A percentile compares a stretch with the other conserved stretches of the same genome.
Conservation (phyloP, 2,113 vertebrate species). For the Laticauda laticaudata region DNA sequence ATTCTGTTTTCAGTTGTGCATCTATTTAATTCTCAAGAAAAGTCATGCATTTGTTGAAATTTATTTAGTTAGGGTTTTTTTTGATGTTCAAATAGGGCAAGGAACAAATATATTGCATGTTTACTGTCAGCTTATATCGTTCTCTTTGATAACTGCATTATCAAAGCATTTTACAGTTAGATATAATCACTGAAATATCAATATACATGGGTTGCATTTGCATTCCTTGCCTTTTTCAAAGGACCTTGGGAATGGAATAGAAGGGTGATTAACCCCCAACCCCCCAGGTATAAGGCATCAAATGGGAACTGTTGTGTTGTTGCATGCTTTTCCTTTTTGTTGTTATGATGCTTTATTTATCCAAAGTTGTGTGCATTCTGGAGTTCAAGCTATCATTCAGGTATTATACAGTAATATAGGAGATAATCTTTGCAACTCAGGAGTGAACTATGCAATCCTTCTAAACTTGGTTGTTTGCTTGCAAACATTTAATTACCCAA, state of each 20-base stretch:
- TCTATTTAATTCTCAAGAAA: constrained; percentile 2
- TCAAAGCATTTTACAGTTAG: neutral
- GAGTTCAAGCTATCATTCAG: neutral
- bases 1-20: constrained; percentile 5
- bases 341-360: neutral
- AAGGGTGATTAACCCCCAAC: neutral
- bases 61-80: neutral
- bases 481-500: neutral
- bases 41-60: neutral
- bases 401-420: neutral
- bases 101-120: neutral
- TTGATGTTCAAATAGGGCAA: neutral
- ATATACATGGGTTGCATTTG: neutral
- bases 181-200: neutral
- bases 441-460: neutral
- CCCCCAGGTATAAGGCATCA: neutral
- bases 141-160: neutral
- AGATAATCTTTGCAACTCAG: neutral
- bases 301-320: neutral
- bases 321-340: neutral
- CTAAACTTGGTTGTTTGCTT: neutral
- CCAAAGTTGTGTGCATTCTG: neutral
- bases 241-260: neutral
- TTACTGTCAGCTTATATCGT: neutral
- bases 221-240: neutral